phyloP scores from a whole-genome alignment of 2,888 invertebrate genomes.

The Caenorhabditis sp. region DNA sequence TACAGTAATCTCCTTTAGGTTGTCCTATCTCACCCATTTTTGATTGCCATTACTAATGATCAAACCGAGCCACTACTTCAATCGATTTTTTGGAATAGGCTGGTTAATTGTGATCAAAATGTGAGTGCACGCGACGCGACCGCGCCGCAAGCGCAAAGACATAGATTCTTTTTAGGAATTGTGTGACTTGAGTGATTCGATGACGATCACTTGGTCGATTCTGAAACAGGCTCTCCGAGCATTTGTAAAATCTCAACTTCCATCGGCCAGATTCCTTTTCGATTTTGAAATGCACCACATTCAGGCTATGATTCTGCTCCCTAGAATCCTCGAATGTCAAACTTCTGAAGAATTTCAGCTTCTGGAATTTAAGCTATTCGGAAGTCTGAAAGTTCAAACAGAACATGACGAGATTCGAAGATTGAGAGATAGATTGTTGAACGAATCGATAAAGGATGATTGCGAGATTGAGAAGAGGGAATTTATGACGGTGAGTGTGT shows the following conservation, averaged over 20 bases:
- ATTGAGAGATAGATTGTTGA: slow-evolving; percentile 45
- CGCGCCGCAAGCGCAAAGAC: too few species aligned
- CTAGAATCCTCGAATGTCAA: slow-evolving; percentile 25
- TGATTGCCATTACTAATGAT: slow-evolving; percentile 62
- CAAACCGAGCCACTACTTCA: slow-evolving; percentile 60
- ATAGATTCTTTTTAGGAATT: neutral
- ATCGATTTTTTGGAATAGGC: slow-evolving; percentile 59
- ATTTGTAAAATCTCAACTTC: slow-evolving; percentile 53
- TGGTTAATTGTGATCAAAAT: slow-evolving; percentile 46
- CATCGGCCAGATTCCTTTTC: slow-evolving; percentile 45
- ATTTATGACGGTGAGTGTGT: slow-evolving; percentile 36
- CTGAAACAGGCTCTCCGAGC: slow-evolving; percentile 44
- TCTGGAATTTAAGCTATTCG: neutral
- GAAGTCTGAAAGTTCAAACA: slow-evolving; percentile 2
- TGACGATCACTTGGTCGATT: slow-evolving; percentile 28
- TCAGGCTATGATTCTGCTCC: slow-evolving; percentile 57
- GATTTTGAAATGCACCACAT: slow-evolving; percentile 51
- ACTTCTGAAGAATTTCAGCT: neutral
- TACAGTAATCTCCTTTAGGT: slow-evolving; percentile 27
- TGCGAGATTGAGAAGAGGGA: slow-evolving; percentile 45
- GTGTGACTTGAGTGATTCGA: neutral
- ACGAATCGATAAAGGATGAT: slow-evolving; percentile 33
- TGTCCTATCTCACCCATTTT: slow-evolving; percentile 52
- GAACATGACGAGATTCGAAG: slow-evolving; percentile 21
- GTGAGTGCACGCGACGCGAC: too few species aligned